phyloP scores from a whole-genome alignment of 1,140 invertebrate species.

The Gonatopus flavifemur region DNA sequence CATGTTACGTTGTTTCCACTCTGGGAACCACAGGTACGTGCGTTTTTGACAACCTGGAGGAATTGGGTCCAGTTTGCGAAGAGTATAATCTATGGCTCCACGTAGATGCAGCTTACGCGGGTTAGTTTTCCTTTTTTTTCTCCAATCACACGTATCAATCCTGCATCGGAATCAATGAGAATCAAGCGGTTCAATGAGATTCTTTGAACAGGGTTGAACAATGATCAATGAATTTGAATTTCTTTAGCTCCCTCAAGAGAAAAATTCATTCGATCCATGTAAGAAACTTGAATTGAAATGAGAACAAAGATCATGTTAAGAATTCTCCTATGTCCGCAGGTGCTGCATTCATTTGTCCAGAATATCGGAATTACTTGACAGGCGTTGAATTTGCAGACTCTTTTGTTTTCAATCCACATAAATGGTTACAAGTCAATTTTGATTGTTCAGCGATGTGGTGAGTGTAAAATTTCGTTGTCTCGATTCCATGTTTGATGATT shows the following conservation, averaged over 20 bases:
- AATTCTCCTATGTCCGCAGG: slow-evolving; percentile 56
- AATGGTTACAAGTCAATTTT: slow-evolving; percentile 95
- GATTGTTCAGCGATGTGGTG: slow-evolving; percentile 92
- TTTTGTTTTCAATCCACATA: slow-evolving; percentile 96
- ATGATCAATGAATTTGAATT: no score
- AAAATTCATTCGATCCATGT: no score
- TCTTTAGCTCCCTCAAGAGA: no score
- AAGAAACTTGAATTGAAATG: no score
- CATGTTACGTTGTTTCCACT: slow-evolving; percentile 85
- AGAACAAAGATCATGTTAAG: no score
- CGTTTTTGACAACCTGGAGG: slow-evolving; percentile 85
- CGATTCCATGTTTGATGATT: no score
- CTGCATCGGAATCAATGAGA: no score
- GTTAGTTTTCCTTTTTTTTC: slow-evolving; percentile 39
- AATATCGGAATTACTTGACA: slow-evolving; percentile 85
- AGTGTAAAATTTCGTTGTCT: slow-evolving; percentile 7
- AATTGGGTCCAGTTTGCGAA: slow-evolving; percentile 81
- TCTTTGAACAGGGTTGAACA: no score
- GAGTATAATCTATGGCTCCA: slow-evolving; percentile 84
- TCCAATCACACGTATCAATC: no score
- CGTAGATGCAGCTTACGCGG: slow-evolving; percentile 93
- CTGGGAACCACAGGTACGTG: slow-evolving; percentile 89
- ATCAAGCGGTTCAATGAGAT: no score
- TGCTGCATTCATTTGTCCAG: slow-evolving; percentile 91
- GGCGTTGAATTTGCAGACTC: slow-evolving; percentile 88